Evolutionary conservation across 2,797 vertebrate genomes (phyloP).

Genomic region (Danio albolineatus): DNA sequence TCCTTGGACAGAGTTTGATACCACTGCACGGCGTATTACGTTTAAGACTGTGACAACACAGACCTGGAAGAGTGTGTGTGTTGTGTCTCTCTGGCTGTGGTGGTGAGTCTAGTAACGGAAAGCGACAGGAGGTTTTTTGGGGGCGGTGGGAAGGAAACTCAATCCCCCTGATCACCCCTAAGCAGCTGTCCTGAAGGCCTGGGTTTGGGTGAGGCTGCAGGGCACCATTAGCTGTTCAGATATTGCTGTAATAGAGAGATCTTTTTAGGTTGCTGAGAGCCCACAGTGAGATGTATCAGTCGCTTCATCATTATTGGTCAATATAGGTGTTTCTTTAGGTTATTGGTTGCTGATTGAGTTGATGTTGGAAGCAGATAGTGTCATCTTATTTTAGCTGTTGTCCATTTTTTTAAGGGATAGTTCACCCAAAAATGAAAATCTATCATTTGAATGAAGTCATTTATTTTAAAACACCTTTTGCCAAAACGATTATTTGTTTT

Average conservation of each 20-base stretch:
- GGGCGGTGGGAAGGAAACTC: constrained; percentile 70
- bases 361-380: background rate
- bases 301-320: no score
- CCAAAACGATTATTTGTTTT: no score
- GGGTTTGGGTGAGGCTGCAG: constrained; percentile 24
- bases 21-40: constrained; percentile 67
- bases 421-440: no score
- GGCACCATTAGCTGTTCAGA: background rate
- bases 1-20: background rate
- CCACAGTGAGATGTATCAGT: no score
- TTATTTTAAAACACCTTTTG: no score
- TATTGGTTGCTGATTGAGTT: background rate
- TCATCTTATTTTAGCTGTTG: no score
- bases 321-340: no score
- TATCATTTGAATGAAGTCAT: no score
- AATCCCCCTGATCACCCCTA: constrained; percentile 67
- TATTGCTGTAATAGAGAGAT: background rate
- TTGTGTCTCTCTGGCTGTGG: background rate
- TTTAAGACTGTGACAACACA: constrained; percentile 26
- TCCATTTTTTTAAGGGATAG: no score
- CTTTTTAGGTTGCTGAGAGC: no score
- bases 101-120: constrained; percentile 26
- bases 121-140: constrained; percentile 61
- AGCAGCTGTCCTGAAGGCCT: constrained; percentile 63
- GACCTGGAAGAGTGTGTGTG: background rate